Percentiles rank a stretch among this genome's conserved stretches.
Conservation (phyloP, 1,140 invertebrate genomes). For the Drosophila dunni region DNA sequence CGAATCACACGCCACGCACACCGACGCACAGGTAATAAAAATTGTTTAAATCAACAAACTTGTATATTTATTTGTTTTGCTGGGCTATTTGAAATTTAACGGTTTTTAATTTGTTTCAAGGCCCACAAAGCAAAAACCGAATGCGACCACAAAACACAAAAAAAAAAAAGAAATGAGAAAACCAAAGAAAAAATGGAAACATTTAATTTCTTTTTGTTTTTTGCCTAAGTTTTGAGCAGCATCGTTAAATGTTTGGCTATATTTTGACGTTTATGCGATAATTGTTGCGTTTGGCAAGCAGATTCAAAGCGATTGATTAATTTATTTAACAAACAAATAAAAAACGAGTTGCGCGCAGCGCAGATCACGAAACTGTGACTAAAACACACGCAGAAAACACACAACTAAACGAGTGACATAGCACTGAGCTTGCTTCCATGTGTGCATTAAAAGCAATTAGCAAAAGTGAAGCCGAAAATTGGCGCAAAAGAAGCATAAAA, state of each 20-base stretch:
- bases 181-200: no score
- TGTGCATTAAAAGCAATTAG: neutral
- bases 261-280: constrained; percentile 27
- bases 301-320: constrained; percentile 39
- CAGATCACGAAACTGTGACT: constrained; percentile 43
- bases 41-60: constrained; percentile 74
- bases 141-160: constrained; percentile 41
- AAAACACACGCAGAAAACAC: constrained; percentile 1
- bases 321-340: constrained; percentile 22
- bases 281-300: constrained; percentile 37
- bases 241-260: constrained; percentile 19
- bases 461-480: constrained; percentile 26
- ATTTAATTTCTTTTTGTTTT: constrained; percentile 49
- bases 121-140: constrained; percentile 44
- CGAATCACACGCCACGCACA: constrained; percentile 11
- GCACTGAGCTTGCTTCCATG: constrained; percentile 35
- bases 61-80: constrained; percentile 74
- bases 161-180: constrained; percentile 12
- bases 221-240: constrained; percentile 18
- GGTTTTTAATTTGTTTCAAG: constrained; percentile 77
- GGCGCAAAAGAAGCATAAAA: constrained; percentile 20
- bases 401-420: constrained; percentile 2
- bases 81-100: constrained; percentile 59
- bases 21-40: constrained; percentile 78
- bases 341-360: constrained; percentile 40